Percentiles rank a stretch among this genome's conserved stretches.
Evolutionary conservation across 2,888 invertebrate species (phyloP).

Genomic region (Acleris sparsana): DNA sequence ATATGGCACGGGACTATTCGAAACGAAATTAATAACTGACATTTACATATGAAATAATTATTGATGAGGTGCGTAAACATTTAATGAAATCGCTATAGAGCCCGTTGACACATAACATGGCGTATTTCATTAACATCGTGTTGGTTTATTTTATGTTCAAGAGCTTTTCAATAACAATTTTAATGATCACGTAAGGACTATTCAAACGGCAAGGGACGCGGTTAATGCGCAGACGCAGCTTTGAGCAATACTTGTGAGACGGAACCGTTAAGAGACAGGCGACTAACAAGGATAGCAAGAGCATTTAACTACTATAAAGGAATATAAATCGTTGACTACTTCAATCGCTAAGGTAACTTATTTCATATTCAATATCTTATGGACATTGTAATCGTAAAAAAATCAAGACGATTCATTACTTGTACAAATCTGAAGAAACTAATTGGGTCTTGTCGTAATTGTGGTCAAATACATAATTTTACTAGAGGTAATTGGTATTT

Average conservation of each 20-base stretch:
- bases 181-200: constrained; percentile 19
- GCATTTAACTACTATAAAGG: too few relatives aligned
- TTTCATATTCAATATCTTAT: too few relatives aligned
- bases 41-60: constrained; percentile 30
- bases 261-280: neutral
- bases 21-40: constrained; percentile 23
- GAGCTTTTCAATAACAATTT: constrained; percentile 31
- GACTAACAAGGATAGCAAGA: neutral
- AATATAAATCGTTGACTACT: too few relatives aligned
- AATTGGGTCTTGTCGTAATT: too few relatives aligned
- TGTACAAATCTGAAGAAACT: too few relatives aligned
- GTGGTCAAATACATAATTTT: too few relatives aligned
- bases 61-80: constrained; percentile 24
- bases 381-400: too few relatives aligned
- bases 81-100: constrained; percentile 19
- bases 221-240: neutral
- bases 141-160: constrained; percentile 28
- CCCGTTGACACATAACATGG: constrained; percentile 27
- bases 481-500: too few relatives aligned
- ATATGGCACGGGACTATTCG: constrained; percentile 11
- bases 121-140: constrained; percentile 28
- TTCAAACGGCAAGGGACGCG: constrained; percentile 15
- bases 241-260: neutral
- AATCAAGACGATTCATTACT: too few relatives aligned
- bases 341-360: too few relatives aligned